phyloP scores from a whole-genome alignment of 2,888 invertebrate species.

The Crematogaster levior region DNA sequence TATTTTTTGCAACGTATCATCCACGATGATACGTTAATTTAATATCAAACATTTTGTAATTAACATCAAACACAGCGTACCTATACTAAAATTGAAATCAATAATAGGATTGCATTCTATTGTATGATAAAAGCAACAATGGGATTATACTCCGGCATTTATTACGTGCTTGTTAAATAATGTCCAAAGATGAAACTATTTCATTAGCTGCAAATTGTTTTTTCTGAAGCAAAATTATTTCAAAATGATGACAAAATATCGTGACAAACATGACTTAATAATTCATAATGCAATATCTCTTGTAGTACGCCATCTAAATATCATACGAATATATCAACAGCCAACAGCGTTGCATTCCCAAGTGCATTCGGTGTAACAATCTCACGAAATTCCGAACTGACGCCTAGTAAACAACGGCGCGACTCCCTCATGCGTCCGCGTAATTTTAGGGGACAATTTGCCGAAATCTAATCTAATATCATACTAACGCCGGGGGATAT shows the following conservation, averaged over 20 bases:
- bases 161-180: neutral
- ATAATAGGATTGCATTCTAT: neutral
- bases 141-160: neutral
- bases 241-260: neutral
- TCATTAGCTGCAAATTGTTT: neutral
- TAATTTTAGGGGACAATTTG: slow-evolving; percentile 66
- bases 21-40: neutral
- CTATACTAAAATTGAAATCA: neutral
- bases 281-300: slow-evolving; percentile 17
- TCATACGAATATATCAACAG: slow-evolving; percentile 34
- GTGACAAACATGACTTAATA: neutral
- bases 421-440: slow-evolving; percentile 53
- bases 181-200: neutral
- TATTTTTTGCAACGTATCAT: slow-evolving; percentile 5
- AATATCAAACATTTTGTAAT: slow-evolving; percentile 10
- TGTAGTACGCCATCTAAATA: slow-evolving; percentile 2
- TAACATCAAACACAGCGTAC: neutral
- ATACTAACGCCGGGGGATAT: slow-evolving; percentile 51
- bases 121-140: neutral
- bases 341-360: slow-evolving; percentile 28
- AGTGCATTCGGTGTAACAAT: slow-evolving; percentile 47
- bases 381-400: slow-evolving; percentile 56
- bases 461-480: slow-evolving; percentile 72
- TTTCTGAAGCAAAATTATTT: neutral
- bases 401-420: slow-evolving; percentile 65